These are phyloP conservation scores for Rhagophthalmus giganteus DNA, from an alignment of 2,888 invertebrate species.

Conservation along the genomic window DNA sequence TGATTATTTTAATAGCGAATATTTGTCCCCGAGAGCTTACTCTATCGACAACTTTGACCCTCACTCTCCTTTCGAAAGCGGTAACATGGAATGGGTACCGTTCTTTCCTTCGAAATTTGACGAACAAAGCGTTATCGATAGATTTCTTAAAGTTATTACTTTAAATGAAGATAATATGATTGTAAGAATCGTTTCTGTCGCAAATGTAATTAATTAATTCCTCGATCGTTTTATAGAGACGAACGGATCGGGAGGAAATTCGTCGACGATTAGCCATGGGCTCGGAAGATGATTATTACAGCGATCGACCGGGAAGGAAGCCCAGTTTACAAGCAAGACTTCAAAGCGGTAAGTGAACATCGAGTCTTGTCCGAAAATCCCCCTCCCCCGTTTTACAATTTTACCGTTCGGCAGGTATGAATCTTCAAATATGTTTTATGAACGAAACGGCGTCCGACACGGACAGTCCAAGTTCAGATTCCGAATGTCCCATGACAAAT, in stretches of 20 bases:
- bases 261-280: slow-evolving; percentile 86
- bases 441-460: slow-evolving; percentile 87
- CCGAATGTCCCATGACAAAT: slow-evolving; percentile 60
- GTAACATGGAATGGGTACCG: slow-evolving; percentile 55
- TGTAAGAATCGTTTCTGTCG: slow-evolving; percentile 24
- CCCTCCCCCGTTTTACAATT: neutral
- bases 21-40: slow-evolving; percentile 62
- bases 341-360: slow-evolving; percentile 70
- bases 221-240: slow-evolving; percentile 75
- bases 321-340: slow-evolving; percentile 85
- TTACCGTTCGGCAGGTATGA: slow-evolving; percentile 69
- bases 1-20: slow-evolving; percentile 53
- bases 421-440: slow-evolving; percentile 95
- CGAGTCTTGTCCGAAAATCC: neutral
- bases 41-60: slow-evolving; percentile 55
- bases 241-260: slow-evolving; percentile 92
- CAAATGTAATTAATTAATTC: too few species aligned
- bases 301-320: slow-evolving; percentile 76
- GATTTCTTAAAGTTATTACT: slow-evolving; percentile 61
- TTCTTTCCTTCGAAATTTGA: slow-evolving; percentile 55
- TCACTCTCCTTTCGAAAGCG: slow-evolving; percentile 60
- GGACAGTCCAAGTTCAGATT: slow-evolving; percentile 76
- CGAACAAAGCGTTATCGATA: slow-evolving; percentile 61
- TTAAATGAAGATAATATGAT: slow-evolving; percentile 56
- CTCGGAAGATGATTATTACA: slow-evolving; percentile 72